A percentile compares a stretch with the other conserved stretches of the same genome.
phyloP scores from a whole-genome alignment of 2,888 invertebrate genomes.

The Trachelus troglodyta region DNA sequence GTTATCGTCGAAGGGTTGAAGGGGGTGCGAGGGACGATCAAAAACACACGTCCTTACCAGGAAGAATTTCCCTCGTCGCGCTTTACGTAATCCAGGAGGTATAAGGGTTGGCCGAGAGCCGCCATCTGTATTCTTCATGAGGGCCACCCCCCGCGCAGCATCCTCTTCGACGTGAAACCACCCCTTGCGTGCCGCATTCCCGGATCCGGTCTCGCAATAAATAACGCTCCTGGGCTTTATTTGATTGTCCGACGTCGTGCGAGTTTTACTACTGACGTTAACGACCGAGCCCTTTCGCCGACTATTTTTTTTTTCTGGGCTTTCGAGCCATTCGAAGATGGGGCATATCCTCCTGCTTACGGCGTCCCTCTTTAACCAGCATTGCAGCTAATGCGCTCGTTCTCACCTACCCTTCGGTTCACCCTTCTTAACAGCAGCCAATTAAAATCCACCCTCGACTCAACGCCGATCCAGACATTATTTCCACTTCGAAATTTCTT shows the following conservation, averaged over 20 bases:
- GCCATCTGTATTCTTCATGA: conserved; percentile 7
- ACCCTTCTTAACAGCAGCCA: background rate
- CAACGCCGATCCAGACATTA: background rate
- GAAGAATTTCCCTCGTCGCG: conserved; percentile 35
- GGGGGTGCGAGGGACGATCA: conserved; percentile 24
- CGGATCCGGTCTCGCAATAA: conserved; percentile 26
- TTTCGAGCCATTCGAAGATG: background rate
- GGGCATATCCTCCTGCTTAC: background rate
- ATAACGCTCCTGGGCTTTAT: conserved; percentile 30
- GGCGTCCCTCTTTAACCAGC: background rate
- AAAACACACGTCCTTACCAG: conserved; percentile 32
- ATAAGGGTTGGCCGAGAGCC: conserved; percentile 27
- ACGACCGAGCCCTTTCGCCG: conserved; percentile 7
- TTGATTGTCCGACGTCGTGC: conserved; percentile 30
- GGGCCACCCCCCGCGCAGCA: background rate
- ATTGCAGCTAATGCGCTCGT: background rate
- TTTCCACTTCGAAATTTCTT: background rate
- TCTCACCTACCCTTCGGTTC: background rate
- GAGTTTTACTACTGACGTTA: conserved; percentile 11
- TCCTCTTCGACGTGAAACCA: background rate
- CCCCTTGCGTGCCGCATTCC: background rate
- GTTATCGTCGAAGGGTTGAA: background rate
- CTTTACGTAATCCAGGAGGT: conserved; percentile 30
- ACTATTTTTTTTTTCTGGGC: background rate
- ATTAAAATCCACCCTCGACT: background rate